Base-by-base conservation (phyloP, 2,797 vertebrate genomes). In the Siniperca scherzeri region DNA sequence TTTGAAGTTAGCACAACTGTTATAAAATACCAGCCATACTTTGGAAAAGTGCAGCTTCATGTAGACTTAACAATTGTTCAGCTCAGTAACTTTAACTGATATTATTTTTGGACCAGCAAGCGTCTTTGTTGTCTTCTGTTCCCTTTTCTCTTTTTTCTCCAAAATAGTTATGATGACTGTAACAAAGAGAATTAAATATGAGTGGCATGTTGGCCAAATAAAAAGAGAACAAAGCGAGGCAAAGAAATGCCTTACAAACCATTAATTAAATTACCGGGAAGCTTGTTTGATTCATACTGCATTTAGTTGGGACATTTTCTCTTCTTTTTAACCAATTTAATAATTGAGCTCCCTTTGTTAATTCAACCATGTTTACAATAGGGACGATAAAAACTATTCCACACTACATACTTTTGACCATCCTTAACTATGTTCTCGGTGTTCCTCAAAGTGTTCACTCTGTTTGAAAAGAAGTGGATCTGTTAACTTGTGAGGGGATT, bases 171-270 rank as follows among this genome's bases (percentile, higher is more conserved):
- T 57, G 56, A 81, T 77, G 73, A 74, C 53, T 74, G 46, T 52
- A 79, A 89, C 82, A 92, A 86, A 93, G 87, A 87, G 78, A 90
- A 90, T 92, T 87, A 86, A 83, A 81, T 57, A 91, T 87, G 88
- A 93, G 85, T 81, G 85, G 87, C 78, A 82, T 85, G 78, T 79
- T 87, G 82, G 89, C 81, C 87, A 88, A 87, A 81, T 74, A 78
- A 65, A 55, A 87, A 69, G 74, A 67, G 84, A 88, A 91, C 61
- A 85, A 83, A 87, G 67, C 56, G 70, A 62, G 52, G 76, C 68
- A 83, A 81, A 79, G 61, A 77, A 77, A 78, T 55, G 46, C 67
- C 70, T 82, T 60, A 66, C 73, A 88, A 84, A 79, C 78, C 81
- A 81, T 90, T 89, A 82, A 89, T 88, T 87, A 83, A 93, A 84